Base-by-base conservation (phyloP, 2,888 invertebrate genomes). In the Melinaea marsaeus region DNA sequence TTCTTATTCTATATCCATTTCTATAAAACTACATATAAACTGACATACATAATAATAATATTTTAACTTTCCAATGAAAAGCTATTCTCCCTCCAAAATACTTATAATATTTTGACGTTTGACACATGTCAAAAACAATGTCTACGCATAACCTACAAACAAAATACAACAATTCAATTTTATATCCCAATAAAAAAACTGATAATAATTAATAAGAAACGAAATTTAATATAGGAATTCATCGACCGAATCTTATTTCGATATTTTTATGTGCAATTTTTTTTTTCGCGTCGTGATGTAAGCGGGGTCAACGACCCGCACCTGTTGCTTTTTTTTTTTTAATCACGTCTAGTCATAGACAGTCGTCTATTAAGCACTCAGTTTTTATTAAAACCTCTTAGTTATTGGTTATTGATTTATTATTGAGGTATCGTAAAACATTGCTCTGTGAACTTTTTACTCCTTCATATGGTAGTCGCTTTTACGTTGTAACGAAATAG, bases 261-360 rank as follows among this genome's bases (percentile, higher is more conserved):
- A 64, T 57, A 64, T 55, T 64, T 64, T 62, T 48, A 56, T 55
- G 57, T 58, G 22, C 22, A 22, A 22, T 22, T 66, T 74, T 74
- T 82, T 85, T 85, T 86, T 84, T 80, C 76, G 76, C 75, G 77
- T 76, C 79, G 78, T 86, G 84, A 86, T 83, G 84, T 84, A 83
- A 85, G 75, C 77, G 73, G 65, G 80, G 74, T 79, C 79, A 67
- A 66, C 69, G 79, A 67, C 74, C 80, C 70, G 79, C 83, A 84
- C 84, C 85, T 84, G 85, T 81, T 81, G 79, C 79, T 81, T 78
- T 74, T 73, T 72, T 73, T 76, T 77, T 79, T 70, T 77, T 75
- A 72, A 73, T 71, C 64, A 66, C 74, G 76, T 75, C 74, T 72
- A 73, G 67, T 73, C 73, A 76, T 81, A 79, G 79, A 78, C 79